These are phyloP conservation scores for Diadumene lineata DNA, from an alignment of 92 coral and sea anemone genomes.

Conservation along the genomic window DNA sequence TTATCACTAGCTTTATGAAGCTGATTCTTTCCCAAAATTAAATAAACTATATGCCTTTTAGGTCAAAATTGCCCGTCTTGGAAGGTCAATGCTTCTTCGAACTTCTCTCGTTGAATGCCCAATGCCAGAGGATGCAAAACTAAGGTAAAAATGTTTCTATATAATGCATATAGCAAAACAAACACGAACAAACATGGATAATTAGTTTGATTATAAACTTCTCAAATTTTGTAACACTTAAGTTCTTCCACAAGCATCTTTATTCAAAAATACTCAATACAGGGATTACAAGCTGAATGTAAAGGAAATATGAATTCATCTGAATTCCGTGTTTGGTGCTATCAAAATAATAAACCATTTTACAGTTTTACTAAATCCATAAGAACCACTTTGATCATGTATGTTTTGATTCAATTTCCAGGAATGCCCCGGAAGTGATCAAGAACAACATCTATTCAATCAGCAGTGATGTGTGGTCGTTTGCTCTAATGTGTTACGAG, in stretches of 20 bases:
- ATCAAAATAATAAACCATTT: neutral
- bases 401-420: neutral
- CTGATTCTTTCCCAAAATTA: too few relatives aligned
- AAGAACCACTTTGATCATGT: too few relatives aligned
- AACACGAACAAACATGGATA: neutral
- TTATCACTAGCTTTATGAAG: too few relatives aligned
- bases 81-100: slow-evolving; percentile 6
- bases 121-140: slow-evolving; percentile 21
- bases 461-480: slow-evolving; percentile 30
- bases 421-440: slow-evolving; percentile 25
- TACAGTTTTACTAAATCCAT: neutral
- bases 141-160: slow-evolving; percentile 7
- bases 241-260: too few relatives aligned
- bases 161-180: neutral
- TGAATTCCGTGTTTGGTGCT: too few relatives aligned
- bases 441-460: slow-evolving; percentile 12
- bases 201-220: neutral
- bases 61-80: slow-evolving; percentile 29
- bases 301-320: too few relatives aligned
- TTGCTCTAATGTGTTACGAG: slow-evolving; percentile 23
- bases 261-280: too few relatives aligned
- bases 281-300: too few relatives aligned
- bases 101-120: neutral
- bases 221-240: too few relatives aligned
- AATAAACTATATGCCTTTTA: neutral